phyloP scores from a whole-genome alignment of 2,113 vertebrate species.

The Notarius quadriscutis region DNA sequence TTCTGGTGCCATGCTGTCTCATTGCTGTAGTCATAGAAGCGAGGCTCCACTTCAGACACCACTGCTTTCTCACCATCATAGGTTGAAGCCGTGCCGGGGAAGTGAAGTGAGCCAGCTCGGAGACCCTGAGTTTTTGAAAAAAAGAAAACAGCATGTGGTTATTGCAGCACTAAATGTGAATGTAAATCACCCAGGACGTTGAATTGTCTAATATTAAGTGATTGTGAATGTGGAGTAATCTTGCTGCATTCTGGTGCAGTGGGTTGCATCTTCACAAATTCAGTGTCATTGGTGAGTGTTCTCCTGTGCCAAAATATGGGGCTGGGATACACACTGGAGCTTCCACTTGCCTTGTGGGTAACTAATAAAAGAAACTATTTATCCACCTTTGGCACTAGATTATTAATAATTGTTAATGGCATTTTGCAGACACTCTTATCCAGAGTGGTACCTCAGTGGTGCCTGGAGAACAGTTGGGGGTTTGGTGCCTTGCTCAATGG shows the following conservation, averaged over 20 bases:
- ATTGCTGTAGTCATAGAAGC: constrained; percentile 74
- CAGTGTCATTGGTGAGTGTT: background rate
- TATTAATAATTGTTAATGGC: too few relatives aligned
- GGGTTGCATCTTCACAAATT: background rate
- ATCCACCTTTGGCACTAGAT: background rate
- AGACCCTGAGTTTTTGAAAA: constrained; percentile 74
- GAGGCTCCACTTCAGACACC: constrained; percentile 72
- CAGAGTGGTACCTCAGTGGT: too few relatives aligned
- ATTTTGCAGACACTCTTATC: too few relatives aligned
- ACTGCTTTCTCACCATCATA: constrained; percentile 75
- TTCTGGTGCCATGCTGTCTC: constrained; percentile 79
- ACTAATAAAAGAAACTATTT: background rate
- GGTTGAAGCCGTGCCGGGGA: constrained; percentile 80
- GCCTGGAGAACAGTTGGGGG: too few relatives aligned
- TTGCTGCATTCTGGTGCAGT: background rate
- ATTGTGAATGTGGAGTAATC: background rate
- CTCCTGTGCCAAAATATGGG: background rate
- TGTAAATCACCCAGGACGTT: too few relatives aligned
- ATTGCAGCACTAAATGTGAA: background rate
- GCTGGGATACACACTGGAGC: too few relatives aligned
- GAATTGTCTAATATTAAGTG: background rate
- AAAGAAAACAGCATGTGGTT: background rate
- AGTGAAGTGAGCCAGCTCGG: constrained; percentile 85
- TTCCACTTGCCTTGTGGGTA: background rate
- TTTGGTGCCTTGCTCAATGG: too few relatives aligned